Conservation (phyloP, 2,888 invertebrate species). For the Brachypalpus laphriformis region DNA sequence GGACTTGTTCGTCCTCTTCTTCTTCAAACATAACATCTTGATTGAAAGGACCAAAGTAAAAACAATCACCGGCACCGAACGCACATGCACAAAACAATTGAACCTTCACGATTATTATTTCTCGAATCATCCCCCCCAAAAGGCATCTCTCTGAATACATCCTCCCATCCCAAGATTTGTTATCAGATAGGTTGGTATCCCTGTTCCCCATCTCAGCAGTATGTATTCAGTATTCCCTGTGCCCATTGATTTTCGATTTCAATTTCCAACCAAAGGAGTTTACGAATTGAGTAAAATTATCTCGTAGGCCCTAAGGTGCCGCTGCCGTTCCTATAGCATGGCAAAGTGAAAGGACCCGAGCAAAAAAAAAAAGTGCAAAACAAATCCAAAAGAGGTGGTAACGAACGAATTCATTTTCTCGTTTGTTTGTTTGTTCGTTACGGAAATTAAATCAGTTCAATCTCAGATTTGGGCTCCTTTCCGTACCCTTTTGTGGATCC, state of each 20-base stretch:
- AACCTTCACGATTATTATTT: conserved; percentile 63
- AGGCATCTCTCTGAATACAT: conserved; percentile 25
- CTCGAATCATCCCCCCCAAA: conserved; percentile 16
- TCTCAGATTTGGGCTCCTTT: conserved; percentile 39
- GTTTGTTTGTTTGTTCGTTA: conserved; percentile 67
- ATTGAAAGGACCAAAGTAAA: conserved; percentile 47
- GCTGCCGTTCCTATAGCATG: conserved; percentile 12
- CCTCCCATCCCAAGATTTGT: conserved; percentile 28
- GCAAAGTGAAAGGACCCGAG: conserved; percentile 8
- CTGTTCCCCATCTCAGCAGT: conserved; percentile 3
- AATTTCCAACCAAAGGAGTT: conserved; percentile 50
- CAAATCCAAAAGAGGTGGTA: conserved; percentile 52
- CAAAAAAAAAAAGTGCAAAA: not conserved
- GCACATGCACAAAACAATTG: conserved; percentile 64
- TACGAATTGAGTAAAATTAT: conserved; percentile 43
- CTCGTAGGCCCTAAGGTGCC: conserved; percentile 55
- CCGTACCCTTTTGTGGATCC: not conserved
- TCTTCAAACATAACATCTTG: conserved; percentile 27
- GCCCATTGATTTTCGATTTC: conserved; percentile 64
- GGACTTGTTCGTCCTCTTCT: conserved; percentile 1
- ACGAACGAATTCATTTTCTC: conserved; percentile 64
- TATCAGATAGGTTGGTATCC: not conserved
- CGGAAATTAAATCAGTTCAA: conserved; percentile 66
- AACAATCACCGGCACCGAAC: conserved; percentile 42
- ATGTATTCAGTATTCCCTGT: conserved; percentile 22